Evolutionary conservation across 23 tunicate species (phyloP).

Genomic region (Clavelina lepadiformis): DNA sequence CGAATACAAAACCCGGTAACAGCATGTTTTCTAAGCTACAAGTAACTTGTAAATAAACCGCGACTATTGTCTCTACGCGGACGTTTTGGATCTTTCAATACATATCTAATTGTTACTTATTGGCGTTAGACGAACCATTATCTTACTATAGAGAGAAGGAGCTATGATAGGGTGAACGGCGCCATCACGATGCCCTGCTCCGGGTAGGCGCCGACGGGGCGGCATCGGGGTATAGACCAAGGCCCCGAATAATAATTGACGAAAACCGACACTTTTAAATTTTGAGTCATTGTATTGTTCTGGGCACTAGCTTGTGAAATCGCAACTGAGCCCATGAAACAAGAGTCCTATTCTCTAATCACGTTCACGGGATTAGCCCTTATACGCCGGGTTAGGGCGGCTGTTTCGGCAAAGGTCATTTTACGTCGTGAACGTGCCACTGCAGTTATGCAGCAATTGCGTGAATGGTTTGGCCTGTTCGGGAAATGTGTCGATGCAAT

Average conservation of each 20-base stretch:
- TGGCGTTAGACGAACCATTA: constrained; percentile 17
- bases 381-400: background rate
- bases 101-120: constrained; percentile 7
- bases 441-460: too few relatives aligned
- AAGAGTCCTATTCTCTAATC: background rate
- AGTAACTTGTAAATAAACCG: too few relatives aligned
- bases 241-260: constrained; percentile 22
- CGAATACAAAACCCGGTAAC: too few relatives aligned
- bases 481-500: too few relatives aligned
- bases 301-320: background rate
- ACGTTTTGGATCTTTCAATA: constrained; percentile 4
- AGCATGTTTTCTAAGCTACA: too few relatives aligned
- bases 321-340: background rate
- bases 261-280: constrained; percentile 26
- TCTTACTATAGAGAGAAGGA: constrained; percentile 8
- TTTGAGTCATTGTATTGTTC: constrained; percentile 37
- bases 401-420: background rate
- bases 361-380: constrained; percentile 6
- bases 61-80: too few relatives aligned
- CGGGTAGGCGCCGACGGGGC: constrained; percentile 40
- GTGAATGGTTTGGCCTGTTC: too few relatives aligned
- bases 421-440: too few relatives aligned
- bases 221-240: constrained; percentile 23
- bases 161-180: constrained; percentile 17
- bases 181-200: constrained; percentile 30